These are phyloP conservation scores for Heliconius ethilla DNA, from an alignment of 2,888 invertebrate species.

Conservation along the genomic window DNA sequence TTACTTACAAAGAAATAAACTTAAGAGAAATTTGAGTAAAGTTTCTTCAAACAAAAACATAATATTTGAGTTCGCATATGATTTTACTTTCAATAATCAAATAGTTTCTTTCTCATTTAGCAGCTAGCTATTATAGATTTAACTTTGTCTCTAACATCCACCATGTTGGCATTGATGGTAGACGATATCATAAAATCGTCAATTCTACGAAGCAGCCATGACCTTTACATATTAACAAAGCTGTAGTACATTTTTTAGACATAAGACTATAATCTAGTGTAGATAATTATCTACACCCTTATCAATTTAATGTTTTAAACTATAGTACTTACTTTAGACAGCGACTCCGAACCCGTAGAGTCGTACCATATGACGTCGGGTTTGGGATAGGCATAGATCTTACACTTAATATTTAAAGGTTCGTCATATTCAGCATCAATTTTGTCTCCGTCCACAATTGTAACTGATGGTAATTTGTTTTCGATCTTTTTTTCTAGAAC, in stretches of 20 bases:
- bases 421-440: constrained; percentile 48
- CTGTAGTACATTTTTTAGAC: too few relatives aligned
- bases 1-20: too few relatives aligned
- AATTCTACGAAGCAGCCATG: too few relatives aligned
- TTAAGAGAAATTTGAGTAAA: too few relatives aligned
- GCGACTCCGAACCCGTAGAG: constrained; percentile 27
- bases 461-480: constrained; percentile 49
- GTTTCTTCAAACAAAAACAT: too few relatives aligned
- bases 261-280: too few relatives aligned
- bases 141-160: background rate
- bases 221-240: too few relatives aligned
- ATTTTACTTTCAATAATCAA: too few relatives aligned
- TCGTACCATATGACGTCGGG: constrained; percentile 59
- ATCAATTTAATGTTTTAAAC: background rate
- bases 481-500: constrained; percentile 43
- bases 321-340: constrained; percentile 31
- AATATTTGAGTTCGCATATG: background rate
- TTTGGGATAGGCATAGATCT: constrained; percentile 57
- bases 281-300: background rate
- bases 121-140: background rate
- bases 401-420: constrained; percentile 55
- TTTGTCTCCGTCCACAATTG: constrained; percentile 48
- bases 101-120: background rate
- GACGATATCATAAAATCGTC: too few relatives aligned
- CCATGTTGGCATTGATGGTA: background rate